Evolutionary conservation across 2,888 invertebrate species (phyloP).

Genomic region (Callyntrura sp.): DNA sequence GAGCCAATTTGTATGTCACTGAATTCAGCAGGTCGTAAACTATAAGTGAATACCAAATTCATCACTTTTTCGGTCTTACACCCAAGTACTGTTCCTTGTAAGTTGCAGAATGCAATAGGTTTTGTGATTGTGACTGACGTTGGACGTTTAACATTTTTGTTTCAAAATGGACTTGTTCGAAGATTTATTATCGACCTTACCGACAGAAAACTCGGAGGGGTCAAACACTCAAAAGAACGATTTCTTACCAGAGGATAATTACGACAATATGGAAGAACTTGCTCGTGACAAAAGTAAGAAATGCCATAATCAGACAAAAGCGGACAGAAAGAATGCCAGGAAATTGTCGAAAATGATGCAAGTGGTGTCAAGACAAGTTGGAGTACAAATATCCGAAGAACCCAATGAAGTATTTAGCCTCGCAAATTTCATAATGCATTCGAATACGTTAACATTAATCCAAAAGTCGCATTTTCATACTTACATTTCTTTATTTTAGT

Average conservation of each 20-base stretch:
- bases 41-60: too few species aligned
- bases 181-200: not conserved
- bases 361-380: conserved; percentile 66
- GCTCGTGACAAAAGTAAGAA: not conserved
- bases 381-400: conserved; percentile 57
- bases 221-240: not conserved
- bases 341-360: conserved; percentile 75
- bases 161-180: too few species aligned
- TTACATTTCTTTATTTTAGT: conserved; percentile 86
- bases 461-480: not conserved
- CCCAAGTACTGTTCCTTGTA: too few species aligned
- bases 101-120: too few species aligned
- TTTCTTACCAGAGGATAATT: not conserved
- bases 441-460: too few species aligned
- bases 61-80: too few species aligned
- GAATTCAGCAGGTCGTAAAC: too few species aligned
- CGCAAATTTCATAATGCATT: too few species aligned
- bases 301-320: not conserved
- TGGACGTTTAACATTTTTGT: too few species aligned
- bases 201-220: not conserved
- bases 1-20: too few species aligned
- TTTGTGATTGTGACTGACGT: too few species aligned
- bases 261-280: not conserved
- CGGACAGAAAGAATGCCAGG: conserved; percentile 52
- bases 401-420: conserved; percentile 67